Evolutionary conservation across 2,797 vertebrate genomes (phyloP).

Genomic region (Xenentodon cancila): DNA sequence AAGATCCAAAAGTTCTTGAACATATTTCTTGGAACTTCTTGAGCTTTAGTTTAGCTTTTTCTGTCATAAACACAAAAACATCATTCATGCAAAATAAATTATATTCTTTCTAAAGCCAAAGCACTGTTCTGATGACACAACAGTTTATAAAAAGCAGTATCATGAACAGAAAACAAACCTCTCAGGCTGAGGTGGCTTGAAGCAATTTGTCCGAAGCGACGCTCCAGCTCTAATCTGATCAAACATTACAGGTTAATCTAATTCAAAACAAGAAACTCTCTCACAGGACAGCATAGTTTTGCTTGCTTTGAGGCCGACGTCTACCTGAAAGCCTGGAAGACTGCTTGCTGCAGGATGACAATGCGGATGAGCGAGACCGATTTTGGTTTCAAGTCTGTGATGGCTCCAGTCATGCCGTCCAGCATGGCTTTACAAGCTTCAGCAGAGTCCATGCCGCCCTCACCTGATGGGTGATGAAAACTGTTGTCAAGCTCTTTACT

Average conservation of each 20-base stretch:
- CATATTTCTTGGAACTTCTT: constrained; percentile 11
- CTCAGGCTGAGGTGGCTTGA: background rate
- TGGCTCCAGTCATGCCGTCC: constrained; percentile 59
- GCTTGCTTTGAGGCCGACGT: background rate
- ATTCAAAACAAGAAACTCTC: background rate
- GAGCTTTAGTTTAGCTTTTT: constrained; percentile 36
- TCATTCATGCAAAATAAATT: background rate
- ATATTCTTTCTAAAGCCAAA: too few species aligned
- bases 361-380: constrained; percentile 64
- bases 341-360: constrained; percentile 45
- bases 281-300: background rate
- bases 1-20: background rate
- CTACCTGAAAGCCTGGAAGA: constrained; percentile 72
- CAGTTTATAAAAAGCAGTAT: too few species aligned
- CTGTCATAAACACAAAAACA: constrained; percentile 25
- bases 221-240: constrained; percentile 63
- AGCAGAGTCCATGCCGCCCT: constrained; percentile 24
- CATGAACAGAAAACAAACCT: constrained; percentile 46
- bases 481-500: background rate
- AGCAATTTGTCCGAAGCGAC: constrained; percentile 48
- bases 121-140: background rate
- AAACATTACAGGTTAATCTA: background rate
- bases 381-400: constrained; percentile 45
- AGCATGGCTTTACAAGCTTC: constrained; percentile 67
- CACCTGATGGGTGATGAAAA: constrained; percentile 47